These are phyloP conservation scores for Microplitis mediator DNA, from an alignment of 1,140 invertebrate genomes.

Conservation along the genomic window DNA sequence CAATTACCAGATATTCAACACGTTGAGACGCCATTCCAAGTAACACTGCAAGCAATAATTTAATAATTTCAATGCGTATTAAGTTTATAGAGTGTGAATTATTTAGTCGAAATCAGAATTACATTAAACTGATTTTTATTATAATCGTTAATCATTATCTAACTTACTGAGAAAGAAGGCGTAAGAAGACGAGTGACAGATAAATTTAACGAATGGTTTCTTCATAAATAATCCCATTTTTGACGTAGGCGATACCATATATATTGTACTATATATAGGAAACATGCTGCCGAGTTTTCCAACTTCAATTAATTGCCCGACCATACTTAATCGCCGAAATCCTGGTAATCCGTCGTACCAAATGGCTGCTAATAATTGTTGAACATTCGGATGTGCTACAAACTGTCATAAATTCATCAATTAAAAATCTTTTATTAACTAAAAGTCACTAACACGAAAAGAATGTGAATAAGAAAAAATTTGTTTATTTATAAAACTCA, in stretches of 20 bases:
- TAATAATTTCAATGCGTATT: neutral
- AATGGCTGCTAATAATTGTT: slow-evolving; percentile 86
- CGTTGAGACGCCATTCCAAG: slow-evolving; percentile 83
- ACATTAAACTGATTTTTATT: no score
- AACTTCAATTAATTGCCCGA: slow-evolving; percentile 79
- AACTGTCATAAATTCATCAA: slow-evolving; percentile 68
- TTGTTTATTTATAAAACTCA: no score
- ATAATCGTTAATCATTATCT: neutral
- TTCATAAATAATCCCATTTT: slow-evolving; percentile 83
- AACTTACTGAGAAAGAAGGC: slow-evolving; percentile 84
- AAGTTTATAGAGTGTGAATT: neutral
- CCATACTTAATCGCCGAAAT: slow-evolving; percentile 78
- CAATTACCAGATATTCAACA: slow-evolving; percentile 77
- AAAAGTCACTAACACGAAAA: neutral
- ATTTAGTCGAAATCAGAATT: neutral
- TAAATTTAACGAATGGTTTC: slow-evolving; percentile 94
- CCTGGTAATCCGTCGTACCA: slow-evolving; percentile 93
- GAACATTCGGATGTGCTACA: slow-evolving; percentile 91
- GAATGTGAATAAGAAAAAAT: neutral
- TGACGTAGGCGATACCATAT: slow-evolving; percentile 83
- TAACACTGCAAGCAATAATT: slow-evolving; percentile 65
- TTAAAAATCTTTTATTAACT: neutral
- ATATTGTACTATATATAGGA: slow-evolving; percentile 82
- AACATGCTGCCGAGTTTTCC: slow-evolving; percentile 82
- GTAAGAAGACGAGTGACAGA: slow-evolving; percentile 88